Evolutionary conservation across 64 coral and sea anemone species (phyloP).

Genomic region (Montipora efflorescens): DNA sequence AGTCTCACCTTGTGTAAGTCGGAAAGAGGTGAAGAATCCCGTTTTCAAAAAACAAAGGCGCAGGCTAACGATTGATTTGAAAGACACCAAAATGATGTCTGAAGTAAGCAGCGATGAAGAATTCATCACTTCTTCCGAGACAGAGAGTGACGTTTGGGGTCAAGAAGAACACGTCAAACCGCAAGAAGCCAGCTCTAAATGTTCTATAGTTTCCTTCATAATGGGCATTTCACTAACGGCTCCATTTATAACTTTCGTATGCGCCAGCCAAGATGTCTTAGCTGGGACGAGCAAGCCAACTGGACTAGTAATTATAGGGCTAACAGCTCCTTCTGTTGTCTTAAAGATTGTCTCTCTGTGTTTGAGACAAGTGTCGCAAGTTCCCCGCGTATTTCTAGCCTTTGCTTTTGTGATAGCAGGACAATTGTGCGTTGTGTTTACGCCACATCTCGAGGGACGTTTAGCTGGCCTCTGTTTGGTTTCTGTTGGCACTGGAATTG

Average conservation of each 20-base stretch:
- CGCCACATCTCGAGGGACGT: constrained; percentile 19
- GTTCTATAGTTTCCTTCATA: constrained; percentile 44
- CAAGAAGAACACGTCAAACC: background rate
- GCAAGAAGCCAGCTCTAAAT: background rate
- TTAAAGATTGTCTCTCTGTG: constrained; percentile 60
- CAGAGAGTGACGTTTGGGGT: background rate
- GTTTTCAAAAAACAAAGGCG: background rate
- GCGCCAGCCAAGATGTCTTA: constrained; percentile 70
- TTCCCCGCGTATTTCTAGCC: constrained; percentile 1
- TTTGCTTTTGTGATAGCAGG: constrained; percentile 46
- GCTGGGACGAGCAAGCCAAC: constrained; percentile 62
- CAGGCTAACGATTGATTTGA: background rate
- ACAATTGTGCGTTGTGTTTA: constrained; percentile 64
- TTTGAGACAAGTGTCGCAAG: constrained; percentile 27
- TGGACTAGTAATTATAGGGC: constrained; percentile 60
- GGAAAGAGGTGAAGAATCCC: background rate
- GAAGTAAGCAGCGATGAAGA: constrained; percentile 1
- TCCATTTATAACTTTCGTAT: constrained; percentile 66
- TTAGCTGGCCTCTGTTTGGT: constrained; percentile 70
- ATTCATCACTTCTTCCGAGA: constrained; percentile 20
- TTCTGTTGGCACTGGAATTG: constrained; percentile 61
- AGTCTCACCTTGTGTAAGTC: background rate
- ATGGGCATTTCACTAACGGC: constrained; percentile 66
- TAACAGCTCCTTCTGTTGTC: constrained; percentile 67
- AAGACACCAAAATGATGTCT: constrained; percentile 4